These are phyloP conservation scores for Pionites leucogaster DNA, from an alignment of 2,113 vertebrate species.

Conservation along the genomic window DNA sequence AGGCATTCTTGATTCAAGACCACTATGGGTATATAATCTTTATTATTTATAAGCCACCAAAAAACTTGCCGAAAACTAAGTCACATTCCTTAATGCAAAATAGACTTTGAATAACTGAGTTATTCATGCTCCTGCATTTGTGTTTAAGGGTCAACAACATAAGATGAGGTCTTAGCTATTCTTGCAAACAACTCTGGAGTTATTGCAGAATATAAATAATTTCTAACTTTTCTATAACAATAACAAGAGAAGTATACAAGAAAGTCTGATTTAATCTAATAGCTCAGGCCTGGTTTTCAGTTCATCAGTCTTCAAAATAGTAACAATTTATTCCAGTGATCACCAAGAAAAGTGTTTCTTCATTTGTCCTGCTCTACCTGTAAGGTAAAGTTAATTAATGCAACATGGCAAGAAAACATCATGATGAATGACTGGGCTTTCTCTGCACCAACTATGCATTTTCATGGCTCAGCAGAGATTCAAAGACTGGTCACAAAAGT, in stretches of 20 bases:
- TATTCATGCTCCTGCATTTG: background rate
- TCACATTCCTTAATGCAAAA: background rate
- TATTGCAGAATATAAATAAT: background rate
- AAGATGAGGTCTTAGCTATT: background rate
- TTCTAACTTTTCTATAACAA: background rate
- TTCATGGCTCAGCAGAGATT: background rate
- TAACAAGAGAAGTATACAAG: background rate
- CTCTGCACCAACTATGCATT: fast-evolving
- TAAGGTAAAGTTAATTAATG: background rate
- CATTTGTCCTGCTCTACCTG: background rate
- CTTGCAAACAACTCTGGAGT: background rate
- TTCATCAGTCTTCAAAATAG: background rate
- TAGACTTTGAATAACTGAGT: fast-evolving
- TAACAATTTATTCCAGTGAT: background rate
- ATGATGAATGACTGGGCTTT: background rate
- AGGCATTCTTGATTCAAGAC: background rate
- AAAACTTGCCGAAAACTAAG: background rate
- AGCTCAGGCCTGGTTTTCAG: background rate
- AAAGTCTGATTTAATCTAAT: background rate
- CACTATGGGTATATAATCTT: fast-evolving
- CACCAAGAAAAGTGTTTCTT: background rate
- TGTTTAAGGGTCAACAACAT: background rate
- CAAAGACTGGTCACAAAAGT: background rate
- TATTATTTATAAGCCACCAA: background rate
- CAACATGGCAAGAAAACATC: background rate